A percentile compares a stretch with the other conserved stretches of the same genome.
Conservation (phyloP, 2,113 vertebrate species). For the Mohoua ochrocephala region DNA sequence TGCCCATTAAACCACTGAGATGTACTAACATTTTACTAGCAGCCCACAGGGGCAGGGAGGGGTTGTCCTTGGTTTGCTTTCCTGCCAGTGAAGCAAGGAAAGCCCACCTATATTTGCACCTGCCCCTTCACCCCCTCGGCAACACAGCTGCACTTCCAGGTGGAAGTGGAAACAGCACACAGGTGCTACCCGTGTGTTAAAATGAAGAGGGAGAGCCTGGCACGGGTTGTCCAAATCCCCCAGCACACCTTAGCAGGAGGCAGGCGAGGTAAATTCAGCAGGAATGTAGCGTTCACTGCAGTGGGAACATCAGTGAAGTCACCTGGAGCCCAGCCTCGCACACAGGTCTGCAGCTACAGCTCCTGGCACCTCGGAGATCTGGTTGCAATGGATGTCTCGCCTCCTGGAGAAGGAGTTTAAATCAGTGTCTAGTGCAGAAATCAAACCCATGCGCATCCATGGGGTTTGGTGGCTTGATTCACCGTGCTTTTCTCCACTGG, state of each 20-base stretch:
- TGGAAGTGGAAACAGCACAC: background rate
- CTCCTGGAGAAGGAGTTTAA: background rate
- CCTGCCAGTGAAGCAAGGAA: fast-evolving
- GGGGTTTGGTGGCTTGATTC: background rate
- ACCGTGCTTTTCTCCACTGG: background rate
- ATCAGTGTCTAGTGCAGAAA: background rate
- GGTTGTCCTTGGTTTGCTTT: background rate
- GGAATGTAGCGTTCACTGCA: background rate
- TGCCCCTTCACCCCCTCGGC: too few species aligned
- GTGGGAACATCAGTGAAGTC: background rate
- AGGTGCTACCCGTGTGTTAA: background rate
- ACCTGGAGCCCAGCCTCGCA: background rate
- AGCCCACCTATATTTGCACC: fast-evolving
- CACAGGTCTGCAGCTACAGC: background rate
- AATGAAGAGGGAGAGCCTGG: background rate
- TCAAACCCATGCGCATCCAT: background rate
- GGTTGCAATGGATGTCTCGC: background rate
- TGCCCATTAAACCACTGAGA: background rate
- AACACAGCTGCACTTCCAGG: background rate
- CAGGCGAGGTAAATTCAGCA: background rate
- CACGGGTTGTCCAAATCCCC: background rate
- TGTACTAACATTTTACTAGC: background rate
- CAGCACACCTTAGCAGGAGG: background rate
- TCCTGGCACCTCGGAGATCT: background rate
- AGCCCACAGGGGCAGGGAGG: fast-evolving